Percentiles rank a stretch among this genome's conserved stretches.
Evolutionary conservation across 92 coral and sea anemone genomes (phyloP).

Genomic region (Micromussa lordhowensis): DNA sequence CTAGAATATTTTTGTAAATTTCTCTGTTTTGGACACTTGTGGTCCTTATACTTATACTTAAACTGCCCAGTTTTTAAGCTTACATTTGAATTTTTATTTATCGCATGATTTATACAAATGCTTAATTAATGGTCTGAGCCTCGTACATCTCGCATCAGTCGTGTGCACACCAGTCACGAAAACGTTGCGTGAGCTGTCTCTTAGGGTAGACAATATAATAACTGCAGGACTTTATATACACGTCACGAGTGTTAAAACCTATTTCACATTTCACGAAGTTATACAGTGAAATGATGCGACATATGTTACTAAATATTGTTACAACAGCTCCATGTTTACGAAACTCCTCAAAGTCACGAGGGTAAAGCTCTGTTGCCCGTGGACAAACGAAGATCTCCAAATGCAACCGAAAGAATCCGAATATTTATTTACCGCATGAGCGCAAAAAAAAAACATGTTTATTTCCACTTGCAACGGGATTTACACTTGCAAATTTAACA

Average conservation of each 20-base stretch:
- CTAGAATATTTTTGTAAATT: constrained; percentile 80
- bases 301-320: constrained; percentile 4
- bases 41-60: constrained; percentile 7
- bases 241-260: background rate
- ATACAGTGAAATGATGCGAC: background rate
- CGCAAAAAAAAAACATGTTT: background rate
- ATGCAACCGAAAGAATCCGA: background rate
- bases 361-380: constrained; percentile 3
- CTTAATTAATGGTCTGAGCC: constrained; percentile 41
- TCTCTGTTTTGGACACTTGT: constrained; percentile 14
- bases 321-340: background rate
- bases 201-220: background rate
- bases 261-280: background rate
- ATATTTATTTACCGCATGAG: background rate
- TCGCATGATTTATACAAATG: constrained; percentile 26
- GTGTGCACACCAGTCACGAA: background rate
- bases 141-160: constrained; percentile 26
- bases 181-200: background rate
- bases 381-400: constrained; percentile 2
- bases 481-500: background rate
- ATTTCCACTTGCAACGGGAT: constrained; percentile 11
- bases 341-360: background rate
- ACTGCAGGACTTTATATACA: background rate
- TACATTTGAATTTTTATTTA: constrained; percentile 37
- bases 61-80: constrained; percentile 43